Evolutionary conservation across 2,888 invertebrate genomes (phyloP).

Genomic region (Graphium colonna): DNA sequence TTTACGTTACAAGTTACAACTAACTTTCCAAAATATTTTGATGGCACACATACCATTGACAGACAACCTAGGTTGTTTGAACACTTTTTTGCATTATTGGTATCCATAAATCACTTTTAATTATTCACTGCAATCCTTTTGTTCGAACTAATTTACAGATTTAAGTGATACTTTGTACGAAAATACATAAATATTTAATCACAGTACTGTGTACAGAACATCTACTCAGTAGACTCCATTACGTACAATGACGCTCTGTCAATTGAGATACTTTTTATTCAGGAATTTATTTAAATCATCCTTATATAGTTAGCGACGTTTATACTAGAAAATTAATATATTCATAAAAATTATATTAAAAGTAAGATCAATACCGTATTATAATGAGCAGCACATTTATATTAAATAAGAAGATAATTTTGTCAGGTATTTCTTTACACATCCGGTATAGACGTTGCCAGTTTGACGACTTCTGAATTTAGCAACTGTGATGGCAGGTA

Average conservation of each 20-base stretch:
- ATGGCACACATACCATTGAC: slow-evolving; percentile 77
- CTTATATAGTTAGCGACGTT: too few species aligned
- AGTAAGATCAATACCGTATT: background rate
- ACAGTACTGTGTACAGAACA: slow-evolving; percentile 56
- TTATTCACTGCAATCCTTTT: slow-evolving; percentile 61
- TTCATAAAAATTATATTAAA: background rate
- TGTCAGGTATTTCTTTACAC: slow-evolving; percentile 36
- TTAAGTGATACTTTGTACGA: slow-evolving; percentile 55
- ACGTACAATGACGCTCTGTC: slow-evolving; percentile 83
- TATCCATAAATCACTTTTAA: slow-evolving; percentile 59
- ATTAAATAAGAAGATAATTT: slow-evolving; percentile 23
- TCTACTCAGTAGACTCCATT: slow-evolving; percentile 77
- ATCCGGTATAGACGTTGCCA: slow-evolving; percentile 67
- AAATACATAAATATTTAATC: slow-evolving; percentile 49
- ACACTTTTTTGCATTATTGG: slow-evolving; percentile 43
- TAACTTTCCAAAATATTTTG: slow-evolving; percentile 81
- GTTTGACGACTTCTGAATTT: slow-evolving; percentile 75
- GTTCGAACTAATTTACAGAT: slow-evolving; percentile 48
- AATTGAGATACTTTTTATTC: slow-evolving; percentile 50
- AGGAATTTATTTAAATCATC: slow-evolving; percentile 58
- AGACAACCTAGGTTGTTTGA: slow-evolving; percentile 62
- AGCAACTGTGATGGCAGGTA: slow-evolving; percentile 42
- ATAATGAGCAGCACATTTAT: slow-evolving; percentile 2
- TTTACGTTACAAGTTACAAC: slow-evolving; percentile 43
- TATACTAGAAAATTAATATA: background rate